Base-by-base conservation (phyloP, 2,888 invertebrate species). In the Serripes groenlandicus region DNA sequence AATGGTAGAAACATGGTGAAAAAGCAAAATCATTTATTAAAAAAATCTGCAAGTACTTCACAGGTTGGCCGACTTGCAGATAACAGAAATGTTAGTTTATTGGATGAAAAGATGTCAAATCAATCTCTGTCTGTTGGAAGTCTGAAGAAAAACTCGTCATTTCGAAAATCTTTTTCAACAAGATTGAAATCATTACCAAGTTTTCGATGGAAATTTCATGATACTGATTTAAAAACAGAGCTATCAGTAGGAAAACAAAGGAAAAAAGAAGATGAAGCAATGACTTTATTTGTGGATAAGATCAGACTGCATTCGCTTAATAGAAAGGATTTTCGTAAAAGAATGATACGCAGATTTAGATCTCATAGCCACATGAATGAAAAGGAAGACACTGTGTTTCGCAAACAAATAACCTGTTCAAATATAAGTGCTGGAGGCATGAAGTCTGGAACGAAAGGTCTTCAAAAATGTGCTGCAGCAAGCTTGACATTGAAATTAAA, bases 291-390 rank as follows among this genome's bases (percentile, higher is more conserved):
- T 52, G 35, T 71, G 3, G 52, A 49, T 2, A 62, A 62, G 5
- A 64, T 77, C 35, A 54, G 77, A 52, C 23, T 77, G n/a, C 71
- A 72, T 60, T 18, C 21, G 15, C 54, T 32, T 15, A 49, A 62
- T 4, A 42, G 49, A 21, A 60, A 42, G 32, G 49, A 34, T 5
- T 64, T 58, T 42, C 68, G 34, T 21, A 74, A 64, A 49, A 32
- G 11, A n/a, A 64, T 66, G 28, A 21, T 30, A 11, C 32, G 54
- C 37, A 64, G 56, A 11, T 74, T 37, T n/a, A 74, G 34, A 54
- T 54, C 73, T 73, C 42, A 15, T 28, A 42, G 49, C 9, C n/a
- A 73, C 15, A 5, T 73, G 26, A 28, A 56, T 28, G 56, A 11
- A 56, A 56, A 56, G 3, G 23, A 56, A 11, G n/a, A 56, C 56